Conservation (phyloP, 2,888 invertebrate genomes). For the Sphaerophoria taeniata region DNA sequence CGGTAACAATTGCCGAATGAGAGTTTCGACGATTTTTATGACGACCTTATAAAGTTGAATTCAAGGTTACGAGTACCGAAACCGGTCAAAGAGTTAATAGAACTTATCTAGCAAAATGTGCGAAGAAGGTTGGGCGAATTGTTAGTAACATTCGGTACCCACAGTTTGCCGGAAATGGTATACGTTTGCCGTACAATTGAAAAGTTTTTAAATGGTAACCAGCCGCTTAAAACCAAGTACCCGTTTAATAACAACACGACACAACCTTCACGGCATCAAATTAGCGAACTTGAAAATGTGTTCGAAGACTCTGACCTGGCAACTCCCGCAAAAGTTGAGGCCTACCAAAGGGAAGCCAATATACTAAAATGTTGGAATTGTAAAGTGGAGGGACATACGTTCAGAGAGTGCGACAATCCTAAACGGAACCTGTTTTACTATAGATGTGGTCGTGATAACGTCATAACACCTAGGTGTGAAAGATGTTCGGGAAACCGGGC, state of each 20-base stretch:
- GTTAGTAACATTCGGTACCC: not conserved
- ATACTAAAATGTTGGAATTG: slow-evolving; percentile 24
- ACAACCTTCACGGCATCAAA: not conserved
- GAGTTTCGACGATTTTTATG: not conserved
- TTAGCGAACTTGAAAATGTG: not conserved
- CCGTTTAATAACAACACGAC: not conserved
- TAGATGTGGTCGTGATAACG: not conserved
- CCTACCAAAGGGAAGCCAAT: slow-evolving; percentile 14
- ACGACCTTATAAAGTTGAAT: too few relatives aligned
- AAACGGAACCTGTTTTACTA: slow-evolving; percentile 3
- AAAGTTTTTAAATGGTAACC: not conserved
- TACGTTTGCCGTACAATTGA: slow-evolving; percentile 9
- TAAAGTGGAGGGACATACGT: not conserved
- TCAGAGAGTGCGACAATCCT: slow-evolving; percentile 9
- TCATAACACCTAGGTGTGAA: not conserved
- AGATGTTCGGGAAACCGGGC: too few relatives aligned
- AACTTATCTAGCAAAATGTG: too few relatives aligned
- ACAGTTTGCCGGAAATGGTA: slow-evolving; percentile 10
- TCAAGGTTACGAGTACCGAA: too few relatives aligned
- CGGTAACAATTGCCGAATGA: not conserved
- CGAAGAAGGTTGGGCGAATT: not conserved
- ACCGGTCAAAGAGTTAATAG: too few relatives aligned
- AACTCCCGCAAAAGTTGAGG: not conserved
- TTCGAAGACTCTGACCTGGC: not conserved
- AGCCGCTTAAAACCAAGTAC: not conserved